Conservation (phyloP, 2,888 invertebrate species). For the Gnatocerus cornutus region DNA sequence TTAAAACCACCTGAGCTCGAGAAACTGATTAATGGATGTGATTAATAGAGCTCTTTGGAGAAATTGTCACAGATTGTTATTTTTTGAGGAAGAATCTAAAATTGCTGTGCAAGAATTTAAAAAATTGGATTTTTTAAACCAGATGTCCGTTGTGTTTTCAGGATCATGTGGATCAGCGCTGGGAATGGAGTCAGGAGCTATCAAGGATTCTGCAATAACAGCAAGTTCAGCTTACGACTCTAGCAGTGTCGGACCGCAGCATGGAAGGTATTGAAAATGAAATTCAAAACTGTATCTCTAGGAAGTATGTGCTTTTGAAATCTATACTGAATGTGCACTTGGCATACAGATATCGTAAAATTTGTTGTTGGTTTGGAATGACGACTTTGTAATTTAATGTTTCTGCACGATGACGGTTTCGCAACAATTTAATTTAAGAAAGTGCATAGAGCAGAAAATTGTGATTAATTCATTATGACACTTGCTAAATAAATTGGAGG, state of each 20-base stretch:
- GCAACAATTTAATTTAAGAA: neutral
- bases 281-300: neutral
- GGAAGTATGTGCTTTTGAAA: neutral
- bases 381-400: no score
- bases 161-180: conserved; percentile 81
- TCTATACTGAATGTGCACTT: neutral
- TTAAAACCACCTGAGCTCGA: conserved; percentile 52
- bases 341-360: no score
- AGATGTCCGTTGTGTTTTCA: conserved; percentile 69
- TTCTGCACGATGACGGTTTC: no score
- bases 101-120: conserved; percentile 32
- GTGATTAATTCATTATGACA: neutral
- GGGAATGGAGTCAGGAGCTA: conserved; percentile 87
- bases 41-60: conserved; percentile 47
- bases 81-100: conserved; percentile 33
- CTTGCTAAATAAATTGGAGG: neutral
- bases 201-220: conserved; percentile 84
- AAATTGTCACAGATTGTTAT: conserved; percentile 7
- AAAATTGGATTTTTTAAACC: conserved; percentile 39
- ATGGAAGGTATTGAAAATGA: conserved; percentile 78
- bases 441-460: neutral
- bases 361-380: no score
- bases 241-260: conserved; percentile 86
- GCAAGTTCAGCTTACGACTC: conserved; percentile 89
- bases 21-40: conserved; percentile 55